Percentiles rank a stretch among this genome's conserved stretches.
These are phyloP conservation scores for Buphagus erythrorhynchus DNA, from an alignment of 2,797 vertebrate genomes.

Conservation along the genomic window DNA sequence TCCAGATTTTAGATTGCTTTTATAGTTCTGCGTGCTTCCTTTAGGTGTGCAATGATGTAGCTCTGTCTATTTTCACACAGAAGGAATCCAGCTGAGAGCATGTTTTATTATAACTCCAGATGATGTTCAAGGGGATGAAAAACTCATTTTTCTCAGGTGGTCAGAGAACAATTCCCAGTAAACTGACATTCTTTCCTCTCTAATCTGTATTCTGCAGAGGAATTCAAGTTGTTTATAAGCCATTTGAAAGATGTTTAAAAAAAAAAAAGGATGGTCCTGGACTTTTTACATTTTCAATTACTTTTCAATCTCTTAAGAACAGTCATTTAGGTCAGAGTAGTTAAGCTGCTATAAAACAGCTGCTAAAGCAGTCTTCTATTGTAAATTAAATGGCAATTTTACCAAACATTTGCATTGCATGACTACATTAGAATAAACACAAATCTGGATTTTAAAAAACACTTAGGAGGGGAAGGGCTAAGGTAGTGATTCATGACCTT, in stretches of 20 bases:
- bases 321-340: slow-evolving; percentile 9
- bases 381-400: slow-evolving; percentile 19
- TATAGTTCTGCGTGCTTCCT: not conserved
- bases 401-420: not conserved
- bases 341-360: slow-evolving; percentile 40
- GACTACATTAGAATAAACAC: not conserved
- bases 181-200: not conserved
- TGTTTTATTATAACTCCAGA: slow-evolving; percentile 40
- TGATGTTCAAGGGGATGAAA: slow-evolving; percentile 21
- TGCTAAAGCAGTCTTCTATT: not conserved
- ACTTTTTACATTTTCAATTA: slow-evolving; percentile 37
- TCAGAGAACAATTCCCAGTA: slow-evolving; percentile 15
- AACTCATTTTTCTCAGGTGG: slow-evolving; percentile 18
- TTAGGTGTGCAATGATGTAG: slow-evolving; percentile 15
- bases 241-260: not conserved
- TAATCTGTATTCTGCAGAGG: not conserved
- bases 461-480: not conserved
- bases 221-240: slow-evolving; percentile 9
- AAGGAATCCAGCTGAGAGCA: slow-evolving; percentile 39
- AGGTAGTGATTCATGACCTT: not conserved
- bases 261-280: not conserved
- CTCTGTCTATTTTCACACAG: not conserved
- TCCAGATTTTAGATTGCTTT: not conserved
- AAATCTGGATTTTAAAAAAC: not conserved
- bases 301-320: slow-evolving; percentile 26